A percentile compares a stretch with the other conserved stretches of the same genome.
These are phyloP conservation scores for Buceros bicornis DNA, from an alignment of 2,797 vertebrate genomes.

Conservation along the genomic window DNA sequence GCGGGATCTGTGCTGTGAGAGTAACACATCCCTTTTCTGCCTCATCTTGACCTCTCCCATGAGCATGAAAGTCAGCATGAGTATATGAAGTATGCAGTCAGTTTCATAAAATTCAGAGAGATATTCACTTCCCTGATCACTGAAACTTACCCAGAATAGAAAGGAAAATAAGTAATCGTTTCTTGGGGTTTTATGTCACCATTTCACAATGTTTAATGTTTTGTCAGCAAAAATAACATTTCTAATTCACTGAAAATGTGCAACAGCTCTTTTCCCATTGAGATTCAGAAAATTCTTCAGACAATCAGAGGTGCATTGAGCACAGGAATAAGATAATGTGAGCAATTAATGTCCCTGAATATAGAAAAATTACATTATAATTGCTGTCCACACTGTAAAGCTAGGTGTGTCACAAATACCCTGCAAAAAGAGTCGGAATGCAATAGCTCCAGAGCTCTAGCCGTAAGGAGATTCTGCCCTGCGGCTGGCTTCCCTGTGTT, in stretches of 20 bases:
- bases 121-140: background rate
- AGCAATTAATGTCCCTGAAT: slow-evolving; percentile 30
- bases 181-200: background rate
- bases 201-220: slow-evolving; percentile 23
- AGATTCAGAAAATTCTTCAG: slow-evolving; percentile 48
- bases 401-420: background rate
- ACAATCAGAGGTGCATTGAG: background rate
- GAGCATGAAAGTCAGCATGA: background rate
- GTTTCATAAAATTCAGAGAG: background rate
- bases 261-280: slow-evolving; percentile 25
- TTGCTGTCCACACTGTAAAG: background rate
- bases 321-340: slow-evolving; percentile 7
- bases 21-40: background rate
- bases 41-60: background rate
- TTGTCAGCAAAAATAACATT: slow-evolving; percentile 33
- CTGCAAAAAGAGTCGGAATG: background rate
- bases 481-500: background rate
- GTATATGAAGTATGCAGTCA: background rate
- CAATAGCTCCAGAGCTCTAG: background rate
- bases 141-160: background rate
- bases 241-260: slow-evolving; percentile 37
- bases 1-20: background rate
- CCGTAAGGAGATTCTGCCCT: background rate
- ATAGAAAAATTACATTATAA: background rate
- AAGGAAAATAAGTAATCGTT: background rate